Percentiles rank a stretch among this genome's conserved stretches.
phyloP scores from a whole-genome alignment of 2,888 invertebrate species.

The Dolomedes plantarius region DNA sequence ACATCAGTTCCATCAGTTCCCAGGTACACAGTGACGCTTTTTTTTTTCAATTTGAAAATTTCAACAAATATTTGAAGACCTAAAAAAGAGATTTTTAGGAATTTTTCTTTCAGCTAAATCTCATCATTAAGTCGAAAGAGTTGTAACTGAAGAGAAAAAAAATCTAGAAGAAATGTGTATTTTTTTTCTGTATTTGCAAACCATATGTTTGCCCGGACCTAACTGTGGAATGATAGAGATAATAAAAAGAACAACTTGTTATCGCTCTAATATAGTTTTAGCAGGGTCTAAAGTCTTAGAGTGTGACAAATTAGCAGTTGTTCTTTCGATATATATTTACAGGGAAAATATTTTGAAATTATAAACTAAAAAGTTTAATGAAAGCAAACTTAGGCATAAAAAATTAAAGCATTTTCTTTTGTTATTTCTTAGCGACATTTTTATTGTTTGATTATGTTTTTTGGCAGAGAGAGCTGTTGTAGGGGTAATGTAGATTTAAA shows the following conservation, averaged over 20 bases:
- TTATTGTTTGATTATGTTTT: no score
- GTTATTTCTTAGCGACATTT: no score
- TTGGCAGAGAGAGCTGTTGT: no score
- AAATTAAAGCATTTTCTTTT: no score
- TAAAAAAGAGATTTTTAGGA: slow-evolving; percentile 31
- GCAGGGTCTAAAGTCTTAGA: background rate
- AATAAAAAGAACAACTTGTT: background rate
- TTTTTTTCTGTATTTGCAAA: slow-evolving; percentile 34
- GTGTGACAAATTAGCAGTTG: background rate
- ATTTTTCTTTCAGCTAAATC: slow-evolving; percentile 25
- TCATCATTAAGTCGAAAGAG: background rate
- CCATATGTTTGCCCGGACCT: slow-evolving; percentile 39
- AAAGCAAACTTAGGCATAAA: no score
- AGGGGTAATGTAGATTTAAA: no score
- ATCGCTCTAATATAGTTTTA: background rate
- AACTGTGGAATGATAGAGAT: background rate
- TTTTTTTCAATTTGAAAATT: slow-evolving; percentile 32
- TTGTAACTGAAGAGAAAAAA: slow-evolving; percentile 21
- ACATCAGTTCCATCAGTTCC: slow-evolving; percentile 1
- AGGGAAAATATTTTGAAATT: background rate
- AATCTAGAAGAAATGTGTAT: background rate
- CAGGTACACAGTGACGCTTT: background rate
- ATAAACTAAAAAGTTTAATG: background rate
- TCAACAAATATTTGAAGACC: slow-evolving; percentile 65
- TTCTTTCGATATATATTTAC: no score